phyloP scores from a whole-genome alignment of 92 coral and sea anemone species.

The Porites lobata region DNA sequence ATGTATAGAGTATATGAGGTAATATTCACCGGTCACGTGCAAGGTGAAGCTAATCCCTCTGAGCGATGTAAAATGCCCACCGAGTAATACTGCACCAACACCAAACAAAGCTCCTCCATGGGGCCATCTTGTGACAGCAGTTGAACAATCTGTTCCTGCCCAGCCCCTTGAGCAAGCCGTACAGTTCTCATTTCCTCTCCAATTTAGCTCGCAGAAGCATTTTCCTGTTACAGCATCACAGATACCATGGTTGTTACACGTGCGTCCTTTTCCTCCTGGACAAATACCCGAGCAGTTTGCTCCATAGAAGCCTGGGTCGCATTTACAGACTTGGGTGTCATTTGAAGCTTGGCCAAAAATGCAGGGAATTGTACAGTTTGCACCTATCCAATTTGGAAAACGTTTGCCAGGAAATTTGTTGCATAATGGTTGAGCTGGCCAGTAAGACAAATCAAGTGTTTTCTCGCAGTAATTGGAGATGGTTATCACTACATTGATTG shows the following conservation, averaged over 20 bases:
- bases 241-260: slow-evolving; percentile 87
- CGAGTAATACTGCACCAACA: slow-evolving; percentile 72
- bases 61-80: slow-evolving; percentile 88
- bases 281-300: slow-evolving; percentile 86
- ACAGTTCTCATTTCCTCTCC: slow-evolving; percentile 92
- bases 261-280: slow-evolving; percentile 87
- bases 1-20: slow-evolving; percentile 81
- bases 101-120: slow-evolving; percentile 61
- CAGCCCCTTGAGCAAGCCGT: slow-evolving; percentile 84
- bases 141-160: slow-evolving; percentile 92
- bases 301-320: slow-evolving; percentile 89
- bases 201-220: slow-evolving; percentile 86
- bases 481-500: slow-evolving; percentile 82
- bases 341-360: slow-evolving; percentile 83
- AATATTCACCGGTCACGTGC: slow-evolving; percentile 90
- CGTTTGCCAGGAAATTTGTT: slow-evolving; percentile 85
- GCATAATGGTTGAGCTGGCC: slow-evolving; percentile 96
- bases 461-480: slow-evolving; percentile 92
- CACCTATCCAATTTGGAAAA: slow-evolving; percentile 97
- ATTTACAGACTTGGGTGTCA: slow-evolving; percentile 70
- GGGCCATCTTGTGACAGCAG: slow-evolving; percentile 74
- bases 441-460: slow-evolving; percentile 65
- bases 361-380: slow-evolving; percentile 86
- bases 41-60: slow-evolving; percentile 83
- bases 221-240: slow-evolving; percentile 80